Conservation (phyloP, 2,113 vertebrate genomes). For the Clupea harengus region DNA sequence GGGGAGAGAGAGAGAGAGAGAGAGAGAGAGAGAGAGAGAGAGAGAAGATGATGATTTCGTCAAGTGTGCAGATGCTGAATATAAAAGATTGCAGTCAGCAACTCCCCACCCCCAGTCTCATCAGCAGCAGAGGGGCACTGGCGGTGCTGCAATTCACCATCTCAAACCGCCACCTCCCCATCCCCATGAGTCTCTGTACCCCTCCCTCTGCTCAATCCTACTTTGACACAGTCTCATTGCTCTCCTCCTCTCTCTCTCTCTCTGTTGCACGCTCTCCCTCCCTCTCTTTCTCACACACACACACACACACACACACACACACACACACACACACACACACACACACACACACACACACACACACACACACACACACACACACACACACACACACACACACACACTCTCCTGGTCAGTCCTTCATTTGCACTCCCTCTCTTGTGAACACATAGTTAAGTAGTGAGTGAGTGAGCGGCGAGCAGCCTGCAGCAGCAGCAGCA, state of each 20-base stretch:
- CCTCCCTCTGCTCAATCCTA: constrained; percentile 22
- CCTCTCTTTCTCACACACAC: not conserved
- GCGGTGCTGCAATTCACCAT: constrained; percentile 62
- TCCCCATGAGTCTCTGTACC: constrained; percentile 11
- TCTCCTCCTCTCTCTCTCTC: not conserved
- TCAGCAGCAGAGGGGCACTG: constrained; percentile 57
- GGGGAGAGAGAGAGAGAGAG: not conserved
- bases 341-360: not conserved
- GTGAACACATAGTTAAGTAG: not conserved
- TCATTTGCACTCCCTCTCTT: not conserved
- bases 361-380: not conserved
- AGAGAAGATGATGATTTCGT: constrained; percentile 31
- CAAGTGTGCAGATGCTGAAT: constrained; percentile 43
- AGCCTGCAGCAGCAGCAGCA: constrained; percentile 46
- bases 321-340: not conserved
- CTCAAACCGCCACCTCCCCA: constrained; percentile 27
- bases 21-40: constrained; percentile 21
- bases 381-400: not conserved
- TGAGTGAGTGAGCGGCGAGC: constrained; percentile 43
- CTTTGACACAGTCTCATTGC: constrained; percentile 3
- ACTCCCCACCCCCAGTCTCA: constrained; percentile 45
- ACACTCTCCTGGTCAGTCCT: not conserved
- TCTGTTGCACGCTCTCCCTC: not conserved
- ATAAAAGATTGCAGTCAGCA: constrained; percentile 60
- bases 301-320: not conserved